Conservation (phyloP, 2,888 invertebrate species). For the Saturnia japonica region DNA sequence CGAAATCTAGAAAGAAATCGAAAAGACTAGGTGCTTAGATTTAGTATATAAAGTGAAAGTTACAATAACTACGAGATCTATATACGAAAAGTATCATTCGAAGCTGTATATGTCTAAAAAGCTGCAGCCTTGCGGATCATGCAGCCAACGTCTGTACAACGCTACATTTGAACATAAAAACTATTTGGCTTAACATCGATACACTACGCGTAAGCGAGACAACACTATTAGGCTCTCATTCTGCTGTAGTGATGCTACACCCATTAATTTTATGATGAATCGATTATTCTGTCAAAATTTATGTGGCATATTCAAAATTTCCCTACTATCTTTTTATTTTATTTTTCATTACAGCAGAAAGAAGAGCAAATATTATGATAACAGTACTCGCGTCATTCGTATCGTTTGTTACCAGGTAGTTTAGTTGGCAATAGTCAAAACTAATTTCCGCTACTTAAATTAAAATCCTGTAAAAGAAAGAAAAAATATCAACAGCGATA, state of each 20-base stretch:
- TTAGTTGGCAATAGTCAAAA: not conserved
- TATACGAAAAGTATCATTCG: slow-evolving; percentile 41
- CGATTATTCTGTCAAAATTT: not conserved
- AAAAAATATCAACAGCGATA: not conserved
- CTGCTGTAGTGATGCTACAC: slow-evolving; percentile 25
- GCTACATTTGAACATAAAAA: slow-evolving; percentile 57
- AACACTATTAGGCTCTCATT: slow-evolving; percentile 40
- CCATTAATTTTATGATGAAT: slow-evolving; percentile 3
- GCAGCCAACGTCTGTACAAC: slow-evolving; percentile 50
- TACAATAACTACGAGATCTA: slow-evolving; percentile 61
- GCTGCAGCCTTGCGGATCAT: slow-evolving; percentile 71
- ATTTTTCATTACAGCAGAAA: not conserved
- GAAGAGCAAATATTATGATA: not conserved
- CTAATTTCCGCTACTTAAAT: slow-evolving; percentile 1
- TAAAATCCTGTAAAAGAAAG: slow-evolving; percentile 3
- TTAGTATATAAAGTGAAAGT: slow-evolving; percentile 22
- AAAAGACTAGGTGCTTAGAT: slow-evolving; percentile 24
- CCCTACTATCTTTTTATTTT: not conserved
- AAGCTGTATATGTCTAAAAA: slow-evolving; percentile 56
- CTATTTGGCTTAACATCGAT: slow-evolving; percentile 62
- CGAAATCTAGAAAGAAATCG: slow-evolving; percentile 52
- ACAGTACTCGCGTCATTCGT: slow-evolving; percentile 13
- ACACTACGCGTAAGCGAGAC: slow-evolving; percentile 56
- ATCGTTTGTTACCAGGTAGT: not conserved
- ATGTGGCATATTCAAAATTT: not conserved